Percentiles rank a stretch among this genome's conserved stretches.
phyloP scores from a whole-genome alignment of 2,888 invertebrate genomes.

The Troilus luridus region DNA sequence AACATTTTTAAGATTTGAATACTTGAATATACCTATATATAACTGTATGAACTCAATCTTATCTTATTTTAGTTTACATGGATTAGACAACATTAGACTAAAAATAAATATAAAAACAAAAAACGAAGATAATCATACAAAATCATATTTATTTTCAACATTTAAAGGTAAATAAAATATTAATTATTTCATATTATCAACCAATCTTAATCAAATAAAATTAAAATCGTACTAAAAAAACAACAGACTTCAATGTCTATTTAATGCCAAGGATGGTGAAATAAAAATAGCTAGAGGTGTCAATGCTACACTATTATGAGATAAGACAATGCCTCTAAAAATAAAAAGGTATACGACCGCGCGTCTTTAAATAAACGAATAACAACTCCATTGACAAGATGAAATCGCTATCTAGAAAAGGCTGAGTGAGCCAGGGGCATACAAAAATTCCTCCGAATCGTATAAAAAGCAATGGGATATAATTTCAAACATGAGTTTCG shows the following conservation, averaged over 20 bases:
- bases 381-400: background rate
- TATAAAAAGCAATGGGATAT: too few species aligned
- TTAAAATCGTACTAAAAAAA: background rate
- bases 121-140: too few species aligned
- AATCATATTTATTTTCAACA: too few species aligned
- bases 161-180: too few species aligned
- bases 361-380: slow-evolving; percentile 8
- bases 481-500: too few species aligned
- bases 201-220: background rate
- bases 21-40: too few species aligned
- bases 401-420: background rate
- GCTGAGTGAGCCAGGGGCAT: background rate
- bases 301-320: slow-evolving; percentile 28
- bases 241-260: background rate
- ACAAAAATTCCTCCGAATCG: background rate
- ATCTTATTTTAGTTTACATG: too few species aligned
- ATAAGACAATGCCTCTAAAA: slow-evolving; percentile 1
- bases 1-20: too few species aligned
- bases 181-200: too few species aligned
- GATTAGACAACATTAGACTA: too few species aligned
- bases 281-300: slow-evolving; percentile 15
- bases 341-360: slow-evolving; percentile 25
- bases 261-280: background rate
- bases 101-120: too few species aligned
- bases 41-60: too few species aligned